Conservation (phyloP, 2,113 vertebrate species). For the Bubo scandiacus region DNA sequence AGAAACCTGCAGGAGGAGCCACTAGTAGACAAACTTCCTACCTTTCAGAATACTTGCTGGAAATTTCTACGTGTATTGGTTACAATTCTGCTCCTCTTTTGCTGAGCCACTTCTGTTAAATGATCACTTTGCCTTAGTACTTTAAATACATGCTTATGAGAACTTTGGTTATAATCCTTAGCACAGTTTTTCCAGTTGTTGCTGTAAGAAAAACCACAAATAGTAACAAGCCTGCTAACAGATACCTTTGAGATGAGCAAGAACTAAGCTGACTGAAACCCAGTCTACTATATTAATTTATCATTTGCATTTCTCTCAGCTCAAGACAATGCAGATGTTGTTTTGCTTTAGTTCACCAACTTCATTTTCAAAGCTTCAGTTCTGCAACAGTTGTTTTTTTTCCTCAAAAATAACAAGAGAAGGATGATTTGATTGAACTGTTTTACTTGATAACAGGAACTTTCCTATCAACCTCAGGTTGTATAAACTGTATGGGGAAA, state of each 20-base stretch:
- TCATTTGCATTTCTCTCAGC: not conserved
- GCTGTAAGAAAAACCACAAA: not conserved
- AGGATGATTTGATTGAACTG: not conserved
- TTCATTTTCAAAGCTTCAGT: not conserved
- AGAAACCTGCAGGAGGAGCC: not conserved
- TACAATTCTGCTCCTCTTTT: not conserved
- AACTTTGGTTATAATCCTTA: not conserved
- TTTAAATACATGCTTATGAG: not conserved
- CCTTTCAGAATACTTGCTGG: not conserved
- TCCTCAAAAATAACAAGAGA: not conserved
- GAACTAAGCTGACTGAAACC: not conserved
- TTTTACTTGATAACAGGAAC: not conserved
- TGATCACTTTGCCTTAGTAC: not conserved
- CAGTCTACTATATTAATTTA: not conserved
- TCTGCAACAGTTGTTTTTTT: not conserved
- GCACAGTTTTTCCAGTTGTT: not conserved
- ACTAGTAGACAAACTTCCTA: not conserved
- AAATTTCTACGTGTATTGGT: not conserved
- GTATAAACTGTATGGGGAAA: not conserved
- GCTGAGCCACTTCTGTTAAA: not conserved
- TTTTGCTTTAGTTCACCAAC: not conserved
- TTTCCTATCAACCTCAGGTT: not conserved
- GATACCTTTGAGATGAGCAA: not conserved
- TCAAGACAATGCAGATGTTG: not conserved
- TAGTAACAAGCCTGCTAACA: not conserved